Conservation (phyloP, 2,888 invertebrate genomes). For the Thera britannica region DNA sequence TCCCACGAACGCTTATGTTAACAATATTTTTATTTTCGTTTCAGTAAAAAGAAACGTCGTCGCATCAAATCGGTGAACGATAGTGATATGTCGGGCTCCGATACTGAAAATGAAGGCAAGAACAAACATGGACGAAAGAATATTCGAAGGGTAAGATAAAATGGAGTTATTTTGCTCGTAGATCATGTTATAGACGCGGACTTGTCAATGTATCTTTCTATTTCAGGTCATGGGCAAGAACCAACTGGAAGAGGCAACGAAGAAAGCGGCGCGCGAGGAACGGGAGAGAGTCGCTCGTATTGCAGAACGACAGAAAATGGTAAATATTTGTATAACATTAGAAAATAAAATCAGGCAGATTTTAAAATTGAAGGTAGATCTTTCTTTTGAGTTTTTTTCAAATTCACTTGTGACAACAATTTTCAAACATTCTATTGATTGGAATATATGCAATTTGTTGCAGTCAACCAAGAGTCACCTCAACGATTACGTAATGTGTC, state of each 20-base stretch:
- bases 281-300: constrained; percentile 95
- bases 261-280: constrained; percentile 95
- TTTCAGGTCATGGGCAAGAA: constrained; percentile 83
- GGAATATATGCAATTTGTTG: no score
- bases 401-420: no score
- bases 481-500: no score
- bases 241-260: constrained; percentile 92
- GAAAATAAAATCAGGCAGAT: no score
- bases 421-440: no score
- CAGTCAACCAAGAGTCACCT: no score
- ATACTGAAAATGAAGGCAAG: constrained; percentile 74
- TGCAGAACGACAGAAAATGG: constrained; percentile 93
- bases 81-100: constrained; percentile 74
- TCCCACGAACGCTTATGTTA: no score
- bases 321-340: constrained; percentile 59
- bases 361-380: no score
- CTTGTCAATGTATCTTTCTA: constrained; percentile 34
- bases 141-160: constrained; percentile 70
- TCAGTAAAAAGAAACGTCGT: constrained; percentile 77
- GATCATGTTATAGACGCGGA: not conserved
- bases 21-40: constrained; percentile 30
- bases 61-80: constrained; percentile 75
- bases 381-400: no score
- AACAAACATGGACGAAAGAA: constrained; percentile 82
- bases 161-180: no score